Conservation (phyloP, 2,888 invertebrate species). For the Toxonevra muliebris region DNA sequence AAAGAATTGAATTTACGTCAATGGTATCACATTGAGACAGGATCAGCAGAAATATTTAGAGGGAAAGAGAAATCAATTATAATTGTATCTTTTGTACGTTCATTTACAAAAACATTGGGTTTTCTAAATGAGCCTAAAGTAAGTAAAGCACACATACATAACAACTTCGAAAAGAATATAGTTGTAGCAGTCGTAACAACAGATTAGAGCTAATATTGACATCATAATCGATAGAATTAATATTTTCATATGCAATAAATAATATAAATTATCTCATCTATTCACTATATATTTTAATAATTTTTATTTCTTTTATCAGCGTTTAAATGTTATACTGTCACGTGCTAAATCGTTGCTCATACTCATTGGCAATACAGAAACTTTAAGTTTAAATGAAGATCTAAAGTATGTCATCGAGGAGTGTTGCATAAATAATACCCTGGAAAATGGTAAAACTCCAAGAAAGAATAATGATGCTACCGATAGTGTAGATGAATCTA, state of each 20-base stretch:
- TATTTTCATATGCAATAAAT: not conserved
- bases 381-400: constrained; percentile 56
- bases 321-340: constrained; percentile 73
- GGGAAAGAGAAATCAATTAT: constrained; percentile 86
- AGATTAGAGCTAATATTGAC: not conserved
- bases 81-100: constrained; percentile 81
- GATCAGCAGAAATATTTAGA: constrained; percentile 88
- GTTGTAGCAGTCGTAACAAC: not conserved
- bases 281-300: not conserved
- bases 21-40: constrained; percentile 71
- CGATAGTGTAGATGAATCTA: not conserved
- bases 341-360: constrained; percentile 71
- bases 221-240: not conserved
- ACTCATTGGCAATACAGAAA: constrained; percentile 65
- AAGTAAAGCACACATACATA: constrained; percentile 36
- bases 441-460: not conserved
- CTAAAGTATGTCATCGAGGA: constrained; percentile 53
- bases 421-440: constrained; percentile 43
- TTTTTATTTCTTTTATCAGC: constrained; percentile 59
- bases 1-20: constrained; percentile 52
- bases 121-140: constrained; percentile 58
- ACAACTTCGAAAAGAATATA: too few relatives aligned
- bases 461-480: not conserved
- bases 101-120: constrained; percentile 52
- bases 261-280: not conserved